Conservation (phyloP, 2,797 vertebrate genomes). For the Taenioides sp. region DNA sequence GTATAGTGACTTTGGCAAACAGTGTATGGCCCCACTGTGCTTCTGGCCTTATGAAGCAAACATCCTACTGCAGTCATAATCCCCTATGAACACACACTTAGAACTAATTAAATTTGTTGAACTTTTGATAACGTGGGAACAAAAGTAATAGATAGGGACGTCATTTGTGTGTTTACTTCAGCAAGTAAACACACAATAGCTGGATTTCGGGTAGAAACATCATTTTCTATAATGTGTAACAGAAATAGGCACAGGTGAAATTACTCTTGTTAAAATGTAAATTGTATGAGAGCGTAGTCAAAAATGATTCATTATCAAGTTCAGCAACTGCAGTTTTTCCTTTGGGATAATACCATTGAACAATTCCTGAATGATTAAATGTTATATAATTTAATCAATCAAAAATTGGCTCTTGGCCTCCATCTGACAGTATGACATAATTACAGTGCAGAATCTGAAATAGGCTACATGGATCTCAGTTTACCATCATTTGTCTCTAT, state of each 20-base stretch:
- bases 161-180: constrained; percentile 42
- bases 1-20: background rate
- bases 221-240: background rate
- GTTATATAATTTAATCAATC: no score
- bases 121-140: constrained; percentile 13
- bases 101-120: constrained; percentile 64
- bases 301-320: background rate
- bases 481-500: background rate
- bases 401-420: background rate
- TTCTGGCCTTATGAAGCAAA: constrained; percentile 7
- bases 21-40: background rate
- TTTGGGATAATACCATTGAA: no score
- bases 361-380: no score
- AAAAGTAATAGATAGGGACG: constrained; percentile 26
- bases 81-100: background rate
- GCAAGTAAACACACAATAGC: background rate
- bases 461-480: no score
- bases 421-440: background rate
- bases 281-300: background rate
- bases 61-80: background rate
- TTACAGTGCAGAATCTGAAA: background rate
- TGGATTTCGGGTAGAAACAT: constrained; percentile 13
- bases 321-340: no score
- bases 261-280: background rate
- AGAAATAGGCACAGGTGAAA: background rate